Evolutionary conservation across 2,113 vertebrate genomes (phyloP), one percentile per base, ranked within the genome.

Genomic region (Epinephelus lanceolatus): DNA sequence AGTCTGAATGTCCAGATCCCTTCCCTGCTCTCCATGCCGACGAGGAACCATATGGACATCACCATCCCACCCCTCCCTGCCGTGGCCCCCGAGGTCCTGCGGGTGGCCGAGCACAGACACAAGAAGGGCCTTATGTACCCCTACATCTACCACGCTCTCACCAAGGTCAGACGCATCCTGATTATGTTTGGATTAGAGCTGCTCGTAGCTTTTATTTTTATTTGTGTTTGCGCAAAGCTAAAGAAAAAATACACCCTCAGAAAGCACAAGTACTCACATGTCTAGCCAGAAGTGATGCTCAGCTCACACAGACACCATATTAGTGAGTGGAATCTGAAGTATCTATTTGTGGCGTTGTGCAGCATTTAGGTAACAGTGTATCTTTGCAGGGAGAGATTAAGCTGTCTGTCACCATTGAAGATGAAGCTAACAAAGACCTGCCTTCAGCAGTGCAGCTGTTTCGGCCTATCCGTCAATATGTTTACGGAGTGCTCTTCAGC

Each of bases 401-500:
- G 96, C 96, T 99, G 84, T 96, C 97, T 0, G 97, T 99, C 94
- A 97, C 96, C 95, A 96, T 99, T 93, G 98, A 99, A 96, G 98
- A 99, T 93, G 98, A 99, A 96, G 97, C 96, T 86, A 99, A 98
- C 94, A 97, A 97, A 95, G 98, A 99, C 90, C 96, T 99, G 94
- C 98, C 98, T 88, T 97, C 98, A 83, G 97, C 98, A 49, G 97
- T 97, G 93, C 96, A 98, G 90, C 96, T 99, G 88, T 99, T 97
- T 93, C 95, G 97, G 87, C 97, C 98, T 70, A 95, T 98, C 86
- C 97, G 98, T 91, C 98, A 99, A 89, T 97, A 97, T 95, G 97
- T 99, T 95, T 99, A 99, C 92, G 98, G 98, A 90, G 97, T 99
- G 84, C 97, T 99, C 93, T 99, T 99, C 95, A 99, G 98, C 91